phyloP scores from a whole-genome alignment of 2,888 invertebrate genomes.

The Chesias legatella region DNA sequence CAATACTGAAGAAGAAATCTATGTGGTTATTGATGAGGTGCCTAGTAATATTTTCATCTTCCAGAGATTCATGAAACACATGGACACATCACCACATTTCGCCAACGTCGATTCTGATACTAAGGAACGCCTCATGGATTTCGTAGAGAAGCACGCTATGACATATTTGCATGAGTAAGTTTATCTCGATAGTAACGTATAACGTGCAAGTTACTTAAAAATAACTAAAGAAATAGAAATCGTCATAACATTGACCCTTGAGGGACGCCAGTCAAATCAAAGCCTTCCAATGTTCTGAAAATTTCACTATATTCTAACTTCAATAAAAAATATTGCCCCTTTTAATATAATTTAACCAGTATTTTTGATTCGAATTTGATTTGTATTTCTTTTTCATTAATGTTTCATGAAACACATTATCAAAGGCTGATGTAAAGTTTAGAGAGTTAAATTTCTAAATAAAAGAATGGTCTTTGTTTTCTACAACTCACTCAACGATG shows the following conservation, averaged over 20 bases:
- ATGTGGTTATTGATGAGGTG: too few species aligned
- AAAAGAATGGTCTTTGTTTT: too few species aligned
- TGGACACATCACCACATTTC: slow-evolving; percentile 84
- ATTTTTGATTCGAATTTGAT: too few species aligned
- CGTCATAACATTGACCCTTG: slow-evolving; percentile 1
- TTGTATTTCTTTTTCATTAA: not conserved
- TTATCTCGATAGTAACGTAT: not conserved
- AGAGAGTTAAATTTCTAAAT: too few species aligned
- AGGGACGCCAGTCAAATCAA: not conserved
- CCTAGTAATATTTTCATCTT: slow-evolving; percentile 4
- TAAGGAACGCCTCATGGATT: slow-evolving; percentile 92
- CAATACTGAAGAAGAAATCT: not conserved
- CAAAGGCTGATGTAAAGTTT: too few species aligned
- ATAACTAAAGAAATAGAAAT: slow-evolving; percentile 1
- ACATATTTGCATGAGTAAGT: slow-evolving; percentile 91
- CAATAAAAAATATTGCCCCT: too few species aligned
- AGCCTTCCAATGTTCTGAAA: too few species aligned
- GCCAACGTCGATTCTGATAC: slow-evolving; percentile 84
- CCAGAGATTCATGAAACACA: slow-evolving; percentile 84
- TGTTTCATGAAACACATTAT: too few species aligned
- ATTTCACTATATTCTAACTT: too few species aligned
- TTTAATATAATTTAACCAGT: too few species aligned
- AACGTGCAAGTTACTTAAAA: not conserved
- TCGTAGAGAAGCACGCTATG: slow-evolving; percentile 96
- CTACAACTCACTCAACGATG: too few species aligned